A percentile compares a stretch with the other conserved stretches of the same genome.
These are phyloP conservation scores for Tauraco hartlaubi DNA, from an alignment of 2,797 vertebrate species.

Conservation along the genomic window DNA sequence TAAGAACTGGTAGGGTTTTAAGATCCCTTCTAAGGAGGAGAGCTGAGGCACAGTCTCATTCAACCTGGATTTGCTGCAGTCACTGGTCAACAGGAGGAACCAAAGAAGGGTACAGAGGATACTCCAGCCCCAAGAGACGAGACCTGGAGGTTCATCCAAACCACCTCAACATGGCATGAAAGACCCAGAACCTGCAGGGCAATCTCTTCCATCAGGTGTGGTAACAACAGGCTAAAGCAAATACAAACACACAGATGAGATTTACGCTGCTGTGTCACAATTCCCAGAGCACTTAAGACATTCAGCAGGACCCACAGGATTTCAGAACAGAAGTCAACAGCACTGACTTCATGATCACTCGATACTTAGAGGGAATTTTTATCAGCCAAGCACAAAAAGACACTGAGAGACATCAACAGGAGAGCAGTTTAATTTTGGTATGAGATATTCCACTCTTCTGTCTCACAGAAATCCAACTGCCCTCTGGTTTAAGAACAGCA, in stretches of 20 bases:
- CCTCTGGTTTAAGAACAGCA: background rate
- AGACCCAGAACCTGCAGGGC: background rate
- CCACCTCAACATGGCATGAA: rapidly evolving
- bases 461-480: background rate
- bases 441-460: background rate
- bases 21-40: background rate
- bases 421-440: background rate
- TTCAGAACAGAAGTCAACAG: background rate
- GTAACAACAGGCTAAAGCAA: background rate
- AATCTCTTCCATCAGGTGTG: background rate
- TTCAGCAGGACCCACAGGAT: background rate
- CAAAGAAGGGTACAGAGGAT: background rate
- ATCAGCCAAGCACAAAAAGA: background rate
- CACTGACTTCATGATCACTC: background rate
- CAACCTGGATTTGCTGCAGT: background rate
- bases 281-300: background rate
- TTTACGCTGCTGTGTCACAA: background rate
- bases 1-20: background rate
- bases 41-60: background rate
- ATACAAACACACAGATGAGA: background rate
- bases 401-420: background rate
- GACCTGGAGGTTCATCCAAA: background rate
- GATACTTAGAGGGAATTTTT: background rate
- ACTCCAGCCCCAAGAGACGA: background rate
- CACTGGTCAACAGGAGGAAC: background rate